Base-by-base conservation (phyloP, 2,113 vertebrate species). In the Centrocercus urophasianus region DNA sequence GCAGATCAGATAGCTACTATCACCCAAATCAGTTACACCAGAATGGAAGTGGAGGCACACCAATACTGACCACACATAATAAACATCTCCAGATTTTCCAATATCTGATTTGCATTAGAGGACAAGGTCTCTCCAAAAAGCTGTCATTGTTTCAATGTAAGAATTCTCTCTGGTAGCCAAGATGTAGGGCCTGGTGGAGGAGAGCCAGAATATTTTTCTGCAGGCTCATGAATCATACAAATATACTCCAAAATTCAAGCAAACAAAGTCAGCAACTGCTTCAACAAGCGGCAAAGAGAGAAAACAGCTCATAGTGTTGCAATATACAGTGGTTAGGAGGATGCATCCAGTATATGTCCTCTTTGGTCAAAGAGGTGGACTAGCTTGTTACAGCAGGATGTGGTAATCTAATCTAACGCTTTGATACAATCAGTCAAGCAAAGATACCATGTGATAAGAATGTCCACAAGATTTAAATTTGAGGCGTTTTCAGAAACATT, bases 131-230 rank as follows among this genome's bases (percentile, higher is more conserved):
- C 83, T 96, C 91, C 91, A 97, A 95, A 86, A 95, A 97, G 73
- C 76, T 93, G 88, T 93, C 88, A 90, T 9, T 88, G 65, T 56
- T 95, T 94, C 73, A 81, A 76, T 47, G 48, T 78, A 97, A 93
- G 91, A 88, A 95, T 93, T 96, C 90, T 86, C 90, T 90, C 36
- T 1, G 25, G 91, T 88, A 86, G 54, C 69, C 92, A 91, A 76
- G 16, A 66, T 93, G 86, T 90, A 95, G 76, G 70, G 83, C 48
- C 88, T 94, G 66, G 61, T 78, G 93, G 79, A 97, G 28, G 78
- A 91, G 61, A 95, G 96, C 85, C 93, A 95, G 86, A 90, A 81
- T 90, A 90, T 88, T 95, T 95, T 96, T 95, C 94, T 97, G 90
- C 83, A 95, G 76, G 83, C 70, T 95, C 90, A 88, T 88, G 88